Evolutionary conservation across 2,888 invertebrate genomes (phyloP), one percentile per base, ranked within the genome.

Genomic region (Rhodophaea formosa): DNA sequence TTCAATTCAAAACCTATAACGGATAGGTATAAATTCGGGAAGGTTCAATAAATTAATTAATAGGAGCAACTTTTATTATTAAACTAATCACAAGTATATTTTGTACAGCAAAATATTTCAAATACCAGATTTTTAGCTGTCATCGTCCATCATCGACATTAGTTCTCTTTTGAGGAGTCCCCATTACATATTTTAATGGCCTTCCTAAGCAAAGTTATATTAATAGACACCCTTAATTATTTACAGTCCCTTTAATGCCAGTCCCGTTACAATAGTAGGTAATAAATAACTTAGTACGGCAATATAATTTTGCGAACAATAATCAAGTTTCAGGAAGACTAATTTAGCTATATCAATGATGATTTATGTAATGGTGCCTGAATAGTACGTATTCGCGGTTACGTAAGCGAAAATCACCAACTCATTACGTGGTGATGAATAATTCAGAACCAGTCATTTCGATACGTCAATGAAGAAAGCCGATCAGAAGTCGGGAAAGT

Each of bases 381-480:
- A 29, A 14, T 23, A 29, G 14, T 43, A 42, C 17, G 29, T 29
- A 43, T 43, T 43, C 14, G 14, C 29, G 7, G 43, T 53, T 53
- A 53, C 32, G 51, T 53, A 53, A 53, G 29, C 29, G 8, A 42
- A 42, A 53, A 23, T 43, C 15, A 29, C 42, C 7, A 42, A 43
- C 29, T 53, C 42, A 43, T 53, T 53, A 30, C 53, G 43, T 42
- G 10, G 15, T 43, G 43, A 29, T 53, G 23, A 43, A 53, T 53
- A 43, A 53, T 43, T 29, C 53, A 53, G 15, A 44, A 23, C 39
- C 53, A 23, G 53, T 14, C 43, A 43, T 43, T 53, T 53, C 53
- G 53, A 53, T 43, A 53, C 53, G 43, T 53, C 43, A 53, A 7
- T 53, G 53, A 43, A 43, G 43, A 53, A 53, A 53, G 53, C 32